Percentiles rank a stretch among this genome's conserved stretches.
Conservation (phyloP, 2,797 vertebrate genomes). For the Chaunax sp. region DNA sequence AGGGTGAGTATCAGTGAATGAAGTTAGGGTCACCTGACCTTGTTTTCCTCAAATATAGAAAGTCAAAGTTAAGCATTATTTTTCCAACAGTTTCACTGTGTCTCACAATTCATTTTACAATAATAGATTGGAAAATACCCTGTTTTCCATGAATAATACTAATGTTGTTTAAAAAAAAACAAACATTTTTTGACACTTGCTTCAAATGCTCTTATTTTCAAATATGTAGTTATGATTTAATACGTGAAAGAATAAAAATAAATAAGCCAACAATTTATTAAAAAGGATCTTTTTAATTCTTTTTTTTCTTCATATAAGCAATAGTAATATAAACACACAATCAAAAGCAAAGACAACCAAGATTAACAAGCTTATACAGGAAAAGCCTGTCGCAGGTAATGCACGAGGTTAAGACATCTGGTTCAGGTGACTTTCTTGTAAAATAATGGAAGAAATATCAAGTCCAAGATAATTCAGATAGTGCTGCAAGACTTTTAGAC, state of each 20-base stretch:
- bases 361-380: no score
- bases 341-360: no score
- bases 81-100: conserved; percentile 23
- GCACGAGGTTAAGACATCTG: no score
- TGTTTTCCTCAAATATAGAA: conserved; percentile 21
- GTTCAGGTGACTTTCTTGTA: no score
- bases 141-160: neutral
- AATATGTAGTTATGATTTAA: neutral
- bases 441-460: no score
- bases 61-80: conserved; percentile 26
- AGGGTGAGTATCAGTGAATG: conserved; percentile 13
- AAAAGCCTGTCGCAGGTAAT: no score
- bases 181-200: neutral
- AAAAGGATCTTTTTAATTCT: no score
- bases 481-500: no score
- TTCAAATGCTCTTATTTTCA: neutral
- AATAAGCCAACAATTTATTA: neutral
- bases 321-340: no score
- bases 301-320: no score
- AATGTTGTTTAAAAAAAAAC: neutral
- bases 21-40: conserved; percentile 69
- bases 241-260: neutral
- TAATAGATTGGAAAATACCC: neutral
- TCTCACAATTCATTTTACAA: conserved; percentile 1
- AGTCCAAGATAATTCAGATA: no score